Base-by-base conservation (phyloP, 1,140 invertebrate genomes). In the Subanguina moxae region DNA sequence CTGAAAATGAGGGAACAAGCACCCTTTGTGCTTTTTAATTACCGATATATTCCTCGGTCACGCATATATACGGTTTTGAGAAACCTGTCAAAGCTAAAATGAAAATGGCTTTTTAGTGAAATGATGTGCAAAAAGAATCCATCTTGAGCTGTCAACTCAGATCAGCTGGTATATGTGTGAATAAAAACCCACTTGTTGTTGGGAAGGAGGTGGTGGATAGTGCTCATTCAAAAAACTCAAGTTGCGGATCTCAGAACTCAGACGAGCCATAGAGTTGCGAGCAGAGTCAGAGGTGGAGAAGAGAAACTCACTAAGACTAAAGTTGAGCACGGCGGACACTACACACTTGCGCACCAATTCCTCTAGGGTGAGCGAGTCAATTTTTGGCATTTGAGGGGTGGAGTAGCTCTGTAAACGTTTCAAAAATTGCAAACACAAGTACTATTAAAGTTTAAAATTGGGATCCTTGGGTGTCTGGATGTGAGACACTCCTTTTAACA, bases 221-320 rank as follows among this genome's bases (percentile, higher is more conserved):
- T 32, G 56, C 62, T 76, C 11, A 57, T 52, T 52, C 58, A 45
- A 70, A 61, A 58, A 69, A 56, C 73, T 72, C 65, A 70, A 76
- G 57, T n/a, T 61, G 38, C 21, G 23, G 52, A 15, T 57, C 25
- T 70, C 25, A 21, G 32, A 15, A 57, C 48, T 57, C n/a, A 61
- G 38, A 19, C 58, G n/a, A 38, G 32, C 32, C 28, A 3, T 28
- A 8, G 58, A 61, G 28, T 61, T 43, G 19, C 58, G 58, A 21
- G 28, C 28, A 19, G 38, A 61, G 28, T 61, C 58, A 5, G 48
- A 52, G 23, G 48, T 21, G 17, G 58, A 43, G 28, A 7, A 61
- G 28, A 61, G 58, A 13, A 61, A 32, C 38, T 61, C 58, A 21
- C 58, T 43, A 3, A 61, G 58, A 25, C 58, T 61, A 25, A 61